Conservation (phyloP, 2,113 vertebrate species). For the Nycticebus coucang region DNA sequence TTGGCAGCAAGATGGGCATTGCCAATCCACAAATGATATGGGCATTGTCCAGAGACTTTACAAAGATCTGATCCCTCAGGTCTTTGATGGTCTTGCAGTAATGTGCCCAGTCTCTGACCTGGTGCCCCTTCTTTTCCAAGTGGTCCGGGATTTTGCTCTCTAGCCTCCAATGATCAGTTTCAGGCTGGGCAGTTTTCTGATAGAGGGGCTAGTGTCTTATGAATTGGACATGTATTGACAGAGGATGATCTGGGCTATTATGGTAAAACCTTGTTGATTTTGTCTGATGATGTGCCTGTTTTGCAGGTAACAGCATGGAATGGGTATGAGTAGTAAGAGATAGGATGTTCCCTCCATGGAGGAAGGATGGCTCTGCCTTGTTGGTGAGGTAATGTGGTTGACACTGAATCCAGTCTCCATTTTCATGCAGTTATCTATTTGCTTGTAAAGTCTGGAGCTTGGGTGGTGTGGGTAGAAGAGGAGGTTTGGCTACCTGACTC, state of each 20-base stretch:
- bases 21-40: neutral
- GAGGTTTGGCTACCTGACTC: neutral
- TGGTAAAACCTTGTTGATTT: neutral
- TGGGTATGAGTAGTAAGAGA: neutral
- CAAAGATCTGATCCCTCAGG: neutral
- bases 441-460: slow-evolving; percentile 13
- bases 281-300: slow-evolving; percentile 2
- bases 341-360: neutral
- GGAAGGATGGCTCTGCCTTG: slow-evolving; percentile 11
- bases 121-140: neutral
- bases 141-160: neutral
- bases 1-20: neutral
- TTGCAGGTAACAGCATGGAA: neutral
- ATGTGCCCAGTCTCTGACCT: neutral
- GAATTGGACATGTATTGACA: neutral
- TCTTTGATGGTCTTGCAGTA: neutral
- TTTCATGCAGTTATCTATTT: neutral
- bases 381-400: neutral
- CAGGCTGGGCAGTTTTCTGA: neutral
- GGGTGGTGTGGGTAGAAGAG: neutral
- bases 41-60: neutral
- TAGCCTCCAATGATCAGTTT: neutral
- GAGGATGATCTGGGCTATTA: slow-evolving; percentile 12
- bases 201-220: neutral
- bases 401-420: neutral